Evolutionary conservation across 2,888 invertebrate genomes (phyloP).

Genomic region (Prostheceraeus crozeri): DNA sequence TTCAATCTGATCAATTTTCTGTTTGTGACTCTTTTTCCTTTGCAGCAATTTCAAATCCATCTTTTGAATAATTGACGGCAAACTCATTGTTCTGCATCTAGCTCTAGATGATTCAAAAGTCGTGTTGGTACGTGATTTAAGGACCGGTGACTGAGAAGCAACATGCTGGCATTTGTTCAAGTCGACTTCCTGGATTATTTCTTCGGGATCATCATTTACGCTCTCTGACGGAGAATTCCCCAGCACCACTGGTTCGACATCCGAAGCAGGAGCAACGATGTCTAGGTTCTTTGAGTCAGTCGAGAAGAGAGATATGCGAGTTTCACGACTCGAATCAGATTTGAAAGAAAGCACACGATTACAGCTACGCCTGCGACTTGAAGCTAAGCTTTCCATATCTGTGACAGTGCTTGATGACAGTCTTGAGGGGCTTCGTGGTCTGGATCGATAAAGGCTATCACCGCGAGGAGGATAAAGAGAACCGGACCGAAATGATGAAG

Average conservation of each 20-base stretch:
- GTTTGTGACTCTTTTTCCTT: background rate
- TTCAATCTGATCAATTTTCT: background rate
- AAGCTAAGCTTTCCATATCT: background rate
- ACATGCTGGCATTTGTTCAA: background rate
- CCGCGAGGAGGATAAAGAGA: too few species aligned
- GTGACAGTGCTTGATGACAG: too few species aligned
- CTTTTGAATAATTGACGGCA: slow-evolving; percentile 18
- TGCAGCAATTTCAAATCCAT: slow-evolving; percentile 23
- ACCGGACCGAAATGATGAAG: too few species aligned
- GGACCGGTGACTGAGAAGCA: background rate
- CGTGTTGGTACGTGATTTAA: background rate
- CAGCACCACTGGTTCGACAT: background rate
- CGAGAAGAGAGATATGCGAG: slow-evolving; percentile 1
- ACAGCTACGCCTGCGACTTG: background rate
- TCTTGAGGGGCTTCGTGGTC: too few species aligned
- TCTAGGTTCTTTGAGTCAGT: slow-evolving; percentile 4
- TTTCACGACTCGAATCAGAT: slow-evolving; percentile 10
- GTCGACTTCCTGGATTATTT: slow-evolving; percentile 2
- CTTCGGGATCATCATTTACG: slow-evolving; percentile 21
- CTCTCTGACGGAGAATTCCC: background rate
- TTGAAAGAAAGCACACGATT: slow-evolving; percentile 25
- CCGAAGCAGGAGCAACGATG: background rate
- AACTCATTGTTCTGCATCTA: slow-evolving; percentile 15
- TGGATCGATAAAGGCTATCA: too few species aligned
- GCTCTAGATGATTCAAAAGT: background rate